A percentile compares a stretch with the other conserved stretches of the same genome.
Evolutionary conservation across 2,113 vertebrate species (phyloP).

Genomic region (Mystacornis crossleyi): DNA sequence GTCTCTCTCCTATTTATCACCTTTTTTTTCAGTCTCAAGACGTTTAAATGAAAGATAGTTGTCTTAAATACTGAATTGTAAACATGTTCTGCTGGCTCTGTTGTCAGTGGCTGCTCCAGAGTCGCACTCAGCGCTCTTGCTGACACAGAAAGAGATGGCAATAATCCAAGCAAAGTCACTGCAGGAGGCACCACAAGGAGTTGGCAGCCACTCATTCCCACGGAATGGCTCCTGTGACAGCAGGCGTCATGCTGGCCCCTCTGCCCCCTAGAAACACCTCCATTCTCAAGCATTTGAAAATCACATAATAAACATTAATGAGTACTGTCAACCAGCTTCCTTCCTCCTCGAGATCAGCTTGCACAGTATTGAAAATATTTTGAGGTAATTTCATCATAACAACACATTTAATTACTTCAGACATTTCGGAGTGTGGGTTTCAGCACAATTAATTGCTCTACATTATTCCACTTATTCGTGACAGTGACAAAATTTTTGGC

Average conservation of each 20-base stretch:
- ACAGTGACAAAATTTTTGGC: neutral
- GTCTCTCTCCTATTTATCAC: neutral
- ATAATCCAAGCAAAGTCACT: neutral
- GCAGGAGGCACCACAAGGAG: neutral
- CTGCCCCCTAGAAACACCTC: accelerated
- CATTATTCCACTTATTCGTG: neutral
- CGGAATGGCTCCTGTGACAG: neutral
- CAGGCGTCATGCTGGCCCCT: neutral
- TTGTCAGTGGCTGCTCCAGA: neutral
- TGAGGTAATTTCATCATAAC: neutral
- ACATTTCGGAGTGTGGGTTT: neutral
- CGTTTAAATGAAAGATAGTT: neutral
- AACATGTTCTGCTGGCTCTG: neutral
- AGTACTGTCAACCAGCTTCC: neutral
- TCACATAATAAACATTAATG: neutral
- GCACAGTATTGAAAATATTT: neutral
- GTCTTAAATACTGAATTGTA: neutral
- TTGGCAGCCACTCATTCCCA: neutral
- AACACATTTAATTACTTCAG: neutral
- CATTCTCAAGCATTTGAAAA: neutral
- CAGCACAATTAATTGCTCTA: neutral
- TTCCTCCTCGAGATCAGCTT: neutral
- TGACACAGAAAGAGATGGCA: neutral
- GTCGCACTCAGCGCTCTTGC: neutral
- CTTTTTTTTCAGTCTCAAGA: neutral